A percentile compares a stretch with the other conserved stretches of the same genome.
These are phyloP conservation scores for Cyprinus carpio DNA, from an alignment of 2,113 vertebrate species.

Conservation along the genomic window DNA sequence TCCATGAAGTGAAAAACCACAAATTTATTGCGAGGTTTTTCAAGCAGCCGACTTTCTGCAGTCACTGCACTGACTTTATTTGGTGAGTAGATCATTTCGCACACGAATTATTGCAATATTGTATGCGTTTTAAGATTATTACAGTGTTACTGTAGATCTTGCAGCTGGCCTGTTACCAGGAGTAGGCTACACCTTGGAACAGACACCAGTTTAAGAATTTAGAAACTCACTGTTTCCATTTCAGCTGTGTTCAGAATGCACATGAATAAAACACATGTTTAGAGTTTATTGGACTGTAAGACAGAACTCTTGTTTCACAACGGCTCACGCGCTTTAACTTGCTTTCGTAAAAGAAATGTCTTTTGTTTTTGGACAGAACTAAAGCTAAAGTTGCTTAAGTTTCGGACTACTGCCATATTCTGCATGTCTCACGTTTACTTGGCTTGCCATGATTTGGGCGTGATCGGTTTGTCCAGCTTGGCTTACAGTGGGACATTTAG, in stretches of 20 bases:
- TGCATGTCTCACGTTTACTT: background rate
- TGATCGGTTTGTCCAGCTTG: background rate
- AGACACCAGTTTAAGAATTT: background rate
- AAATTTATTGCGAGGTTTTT: conserved; percentile 87
- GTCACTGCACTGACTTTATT: conserved; percentile 80
- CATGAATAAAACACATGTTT: background rate
- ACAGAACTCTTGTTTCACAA: background rate
- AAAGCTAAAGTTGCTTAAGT: background rate
- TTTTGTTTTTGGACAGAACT: background rate
- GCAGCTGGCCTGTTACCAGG: conserved; percentile 4
- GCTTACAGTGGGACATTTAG: background rate
- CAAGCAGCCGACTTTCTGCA: conserved; percentile 80
- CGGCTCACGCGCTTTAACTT: background rate
- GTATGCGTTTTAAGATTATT: background rate
- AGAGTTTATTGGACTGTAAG: background rate
- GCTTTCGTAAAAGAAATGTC: background rate
- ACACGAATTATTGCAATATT: background rate
- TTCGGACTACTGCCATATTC: background rate
- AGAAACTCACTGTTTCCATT: background rate
- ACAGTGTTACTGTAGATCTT: background rate
- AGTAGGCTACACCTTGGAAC: background rate
- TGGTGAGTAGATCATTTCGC: conserved; percentile 72
- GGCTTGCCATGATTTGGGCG: background rate
- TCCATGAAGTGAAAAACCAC: conserved; percentile 86
- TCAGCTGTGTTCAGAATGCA: background rate